Evolutionary conservation across 2,888 invertebrate species (phyloP), one percentile per base, ranked within the genome.

Genomic region (Mesodorylaimus sp.): DNA sequence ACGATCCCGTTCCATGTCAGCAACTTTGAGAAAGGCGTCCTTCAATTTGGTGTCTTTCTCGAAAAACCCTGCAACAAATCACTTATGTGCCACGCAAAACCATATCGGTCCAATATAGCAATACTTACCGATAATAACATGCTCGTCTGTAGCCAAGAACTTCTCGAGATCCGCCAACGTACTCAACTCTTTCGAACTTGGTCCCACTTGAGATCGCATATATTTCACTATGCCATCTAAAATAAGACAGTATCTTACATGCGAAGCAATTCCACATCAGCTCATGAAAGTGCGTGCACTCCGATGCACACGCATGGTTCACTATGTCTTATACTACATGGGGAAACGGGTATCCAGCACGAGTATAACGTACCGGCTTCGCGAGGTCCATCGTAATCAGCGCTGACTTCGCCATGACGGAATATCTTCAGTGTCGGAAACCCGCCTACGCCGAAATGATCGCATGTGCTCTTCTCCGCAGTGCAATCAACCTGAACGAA

Each of bases 1-100:
- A 63, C 85, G 84, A 66, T 91, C 89, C 47, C 86, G 78, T 63
- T 87, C 72, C 66, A 84, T 83, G 66, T 91, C 89, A 29, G 97
- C 83, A 44, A 82, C 76, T 70, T 86, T 83, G 49, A 82, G 71
- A 77, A 87, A 95, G 26, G 81, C 77, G 54, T 77, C 79, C 61
- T 87, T 83, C 47, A 89, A 72, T 29, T 66, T 66, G 55, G 66
- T 61, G 39, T 66, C 68, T 48, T 61, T 58, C 36, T 66, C 64
- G 59, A 74, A 74, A 60, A 74, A 70, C 47, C 73, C 74, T 67
- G 56, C 24, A 58, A 55, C 45, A 24, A 24, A 27, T 16, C 36
- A 32, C 16, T 13, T 13, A 16, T 13, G 10, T 13, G 36, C 36
- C 10, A 32, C 36, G 36, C 10, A 16, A 10, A 32, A 32, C 36